Percentiles rank a stretch among this genome's conserved stretches.
Conservation (phyloP, 1,140 invertebrate species). For the Microplitis demolitor region DNA sequence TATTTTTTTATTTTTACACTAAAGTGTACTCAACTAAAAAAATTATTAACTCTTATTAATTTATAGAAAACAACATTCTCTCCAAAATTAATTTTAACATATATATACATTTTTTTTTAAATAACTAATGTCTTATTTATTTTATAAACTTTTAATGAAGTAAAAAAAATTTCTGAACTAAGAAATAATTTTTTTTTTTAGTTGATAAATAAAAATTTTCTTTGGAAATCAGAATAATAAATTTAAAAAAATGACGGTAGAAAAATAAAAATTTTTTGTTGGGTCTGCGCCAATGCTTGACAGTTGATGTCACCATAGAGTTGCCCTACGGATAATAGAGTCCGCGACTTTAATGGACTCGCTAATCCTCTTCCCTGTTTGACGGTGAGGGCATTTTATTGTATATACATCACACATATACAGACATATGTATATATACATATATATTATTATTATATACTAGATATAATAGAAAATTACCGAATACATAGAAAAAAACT, state of each 20-base stretch:
- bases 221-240: not conserved
- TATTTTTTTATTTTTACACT: not conserved
- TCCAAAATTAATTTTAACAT: too few species aligned
- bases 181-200: not conserved
- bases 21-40: not conserved
- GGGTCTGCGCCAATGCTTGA: slow-evolving; percentile 33
- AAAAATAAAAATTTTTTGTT: slow-evolving; percentile 9
- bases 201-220: not conserved
- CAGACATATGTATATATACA: slow-evolving; percentile 7
- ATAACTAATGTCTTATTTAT: too few species aligned
- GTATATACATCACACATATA: slow-evolving; percentile 14
- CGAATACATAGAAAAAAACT: not conserved
- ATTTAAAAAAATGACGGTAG: not conserved
- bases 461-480: not conserved
- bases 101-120: too few species aligned
- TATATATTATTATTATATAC: too few species aligned
- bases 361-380: slow-evolving; percentile 62
- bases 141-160: too few species aligned
- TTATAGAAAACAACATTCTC: too few species aligned
- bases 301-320: slow-evolving; percentile 58
- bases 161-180: too few species aligned
- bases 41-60: not conserved
- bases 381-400: slow-evolving; percentile 46
- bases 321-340: slow-evolving; percentile 59
- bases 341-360: slow-evolving; percentile 64